Percentiles rank a stretch among this genome's conserved stretches.
Evolutionary conservation across 2,113 vertebrate species (phyloP).

Genomic region (Sturnira hondurensis): DNA sequence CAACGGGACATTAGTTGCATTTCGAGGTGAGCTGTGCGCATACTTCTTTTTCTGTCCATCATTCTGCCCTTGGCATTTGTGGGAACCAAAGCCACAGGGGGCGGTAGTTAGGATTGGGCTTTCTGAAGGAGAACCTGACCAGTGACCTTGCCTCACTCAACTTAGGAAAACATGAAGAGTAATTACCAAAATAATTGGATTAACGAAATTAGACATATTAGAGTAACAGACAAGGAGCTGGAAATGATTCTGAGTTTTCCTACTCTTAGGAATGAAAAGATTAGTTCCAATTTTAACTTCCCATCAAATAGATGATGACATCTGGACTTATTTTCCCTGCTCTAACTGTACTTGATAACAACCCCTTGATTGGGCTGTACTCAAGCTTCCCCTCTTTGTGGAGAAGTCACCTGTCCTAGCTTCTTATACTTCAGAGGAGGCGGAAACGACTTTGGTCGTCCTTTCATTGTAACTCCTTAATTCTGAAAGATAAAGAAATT

Average conservation of each 20-base stretch:
- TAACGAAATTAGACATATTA: neutral
- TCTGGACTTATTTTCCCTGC: neutral
- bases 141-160: neutral
- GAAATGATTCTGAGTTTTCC: neutral
- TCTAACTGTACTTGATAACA: neutral
- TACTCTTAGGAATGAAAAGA: neutral
- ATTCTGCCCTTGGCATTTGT: neutral
- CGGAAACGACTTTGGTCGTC: neutral
- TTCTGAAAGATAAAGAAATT: neutral
- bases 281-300: neutral
- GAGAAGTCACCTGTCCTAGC: neutral
- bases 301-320: neutral
- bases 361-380: neutral
- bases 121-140: neutral
- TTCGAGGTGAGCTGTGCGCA: constrained; percentile 86
- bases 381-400: neutral
- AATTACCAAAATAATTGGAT: neutral
- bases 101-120: neutral
- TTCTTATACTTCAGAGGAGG: neutral
- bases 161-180: neutral
- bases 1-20: constrained; percentile 92
- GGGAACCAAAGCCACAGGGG: neutral
- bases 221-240: neutral
- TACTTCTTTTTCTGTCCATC: neutral
- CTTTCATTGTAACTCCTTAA: neutral